Percentiles rank a stretch among this genome's conserved stretches.
Conservation (phyloP, 2,888 invertebrate genomes). For the Morpho helenor region DNA sequence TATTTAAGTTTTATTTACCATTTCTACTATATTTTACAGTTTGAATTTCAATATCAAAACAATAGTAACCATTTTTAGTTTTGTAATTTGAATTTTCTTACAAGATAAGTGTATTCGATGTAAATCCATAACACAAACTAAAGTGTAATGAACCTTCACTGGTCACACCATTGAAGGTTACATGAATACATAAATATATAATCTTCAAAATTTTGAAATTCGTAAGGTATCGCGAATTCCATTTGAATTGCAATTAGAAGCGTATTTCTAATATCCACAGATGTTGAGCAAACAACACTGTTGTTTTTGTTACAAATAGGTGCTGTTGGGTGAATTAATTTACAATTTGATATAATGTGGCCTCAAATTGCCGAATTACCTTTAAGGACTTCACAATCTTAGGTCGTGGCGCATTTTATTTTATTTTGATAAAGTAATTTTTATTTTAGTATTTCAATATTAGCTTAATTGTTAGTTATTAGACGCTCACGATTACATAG, state of each 20-base stretch:
- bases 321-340: constrained; percentile 37
- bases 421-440: too few relatives aligned
- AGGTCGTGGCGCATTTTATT: too few relatives aligned
- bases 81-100: too few relatives aligned
- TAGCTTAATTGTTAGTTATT: too few relatives aligned
- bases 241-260: constrained; percentile 30
- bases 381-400: too few relatives aligned
- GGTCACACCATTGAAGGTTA: background rate
- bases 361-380: background rate
- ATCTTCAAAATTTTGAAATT: background rate
- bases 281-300: constrained; percentile 26
- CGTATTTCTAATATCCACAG: constrained; percentile 25
- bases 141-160: background rate
- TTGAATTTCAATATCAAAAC: too few relatives aligned
- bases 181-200: background rate
- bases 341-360: constrained; percentile 33
- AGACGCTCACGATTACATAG: too few relatives aligned
- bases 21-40: too few relatives aligned
- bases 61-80: too few relatives aligned
- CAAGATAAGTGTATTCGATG: too few relatives aligned
- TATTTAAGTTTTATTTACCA: too few relatives aligned
- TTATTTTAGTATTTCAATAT: too few relatives aligned
- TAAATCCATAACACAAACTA: background rate
- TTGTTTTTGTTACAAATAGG: constrained; percentile 38
- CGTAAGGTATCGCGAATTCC: background rate